These are phyloP conservation scores for Orchesellides sinensis DNA, from an alignment of 2,888 invertebrate species.

Conservation along the genomic window DNA sequence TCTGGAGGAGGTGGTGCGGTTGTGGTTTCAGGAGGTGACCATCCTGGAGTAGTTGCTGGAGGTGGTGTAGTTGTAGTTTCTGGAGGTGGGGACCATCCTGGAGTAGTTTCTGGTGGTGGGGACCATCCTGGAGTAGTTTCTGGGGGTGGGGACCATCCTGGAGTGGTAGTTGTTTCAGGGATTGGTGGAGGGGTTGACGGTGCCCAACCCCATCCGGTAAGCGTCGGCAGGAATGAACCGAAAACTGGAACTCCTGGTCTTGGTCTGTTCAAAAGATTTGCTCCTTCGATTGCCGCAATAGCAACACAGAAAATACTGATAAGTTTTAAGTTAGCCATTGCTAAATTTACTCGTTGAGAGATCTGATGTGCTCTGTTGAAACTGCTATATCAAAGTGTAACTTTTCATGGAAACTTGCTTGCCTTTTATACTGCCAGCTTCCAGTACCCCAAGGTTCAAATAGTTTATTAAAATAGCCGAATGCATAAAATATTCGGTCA, in stretches of 20 bases:
- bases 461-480: not conserved
- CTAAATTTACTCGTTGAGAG: conserved; percentile 7
- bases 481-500: not conserved
- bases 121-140: conserved; percentile 22
- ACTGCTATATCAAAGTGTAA: not conserved
- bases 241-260: not conserved
- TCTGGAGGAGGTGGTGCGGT: not conserved
- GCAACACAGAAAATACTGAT: conserved; percentile 5
- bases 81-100: conserved; percentile 1
- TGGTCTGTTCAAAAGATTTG: not conserved
- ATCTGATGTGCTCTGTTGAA: not conserved
- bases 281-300: conserved; percentile 2
- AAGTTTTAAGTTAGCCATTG: conserved; percentile 12
- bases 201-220: not conserved
- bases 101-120: not conserved
- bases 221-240: not conserved
- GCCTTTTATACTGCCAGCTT: conserved; percentile 25
- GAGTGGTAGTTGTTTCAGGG: not conserved
- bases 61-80: not conserved
- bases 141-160: conserved; percentile 1
- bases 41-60: not conserved
- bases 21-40: not conserved
- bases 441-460: not conserved
- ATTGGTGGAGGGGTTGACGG: conserved; percentile 15
- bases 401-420: not conserved